These are phyloP conservation scores for Mobula hypostoma DNA, from an alignment of 2,113 vertebrate species.

Conservation along the genomic window DNA sequence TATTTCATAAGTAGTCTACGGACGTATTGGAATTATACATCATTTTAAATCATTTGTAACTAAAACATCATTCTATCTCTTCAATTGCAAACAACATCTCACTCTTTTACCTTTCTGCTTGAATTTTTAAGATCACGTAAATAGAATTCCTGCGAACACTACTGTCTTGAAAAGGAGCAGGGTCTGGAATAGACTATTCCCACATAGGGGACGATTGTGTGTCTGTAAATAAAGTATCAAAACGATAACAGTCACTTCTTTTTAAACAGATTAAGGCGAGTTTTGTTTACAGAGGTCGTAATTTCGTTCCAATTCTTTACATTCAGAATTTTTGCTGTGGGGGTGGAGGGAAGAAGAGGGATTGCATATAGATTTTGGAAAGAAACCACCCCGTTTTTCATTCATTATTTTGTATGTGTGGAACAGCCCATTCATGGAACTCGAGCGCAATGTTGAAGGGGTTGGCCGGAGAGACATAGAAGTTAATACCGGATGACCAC, in stretches of 20 bases:
- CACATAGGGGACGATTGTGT: not conserved
- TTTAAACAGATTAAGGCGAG: not conserved
- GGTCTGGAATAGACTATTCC: slow-evolving; percentile 38
- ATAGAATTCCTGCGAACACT: slow-evolving; percentile 42
- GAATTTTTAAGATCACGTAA: slow-evolving; percentile 25
- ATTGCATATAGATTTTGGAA: not conserved
- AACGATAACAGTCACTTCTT: not conserved
- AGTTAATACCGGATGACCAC: too few species aligned
- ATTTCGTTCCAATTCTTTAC: not conserved
- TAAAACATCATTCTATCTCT: not conserved
- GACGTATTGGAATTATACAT: not conserved
- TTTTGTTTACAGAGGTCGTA: not conserved
- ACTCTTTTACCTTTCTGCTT: not conserved
- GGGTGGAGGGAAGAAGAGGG: not conserved
- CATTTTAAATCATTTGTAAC: not conserved
- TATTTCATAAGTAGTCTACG: not conserved
- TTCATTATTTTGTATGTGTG: slow-evolving; percentile 42
- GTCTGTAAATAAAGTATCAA: not conserved
- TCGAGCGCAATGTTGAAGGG: not conserved
- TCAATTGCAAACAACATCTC: not conserved
- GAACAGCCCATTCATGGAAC: slow-evolving; percentile 42
- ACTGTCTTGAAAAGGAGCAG: slow-evolving; percentile 26
- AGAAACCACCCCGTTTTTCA: slow-evolving; percentile 38
- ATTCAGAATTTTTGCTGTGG: not conserved
- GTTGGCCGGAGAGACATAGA: not conserved